These are phyloP conservation scores for Dromius quadrimaculatus DNA, from an alignment of 2,888 invertebrate species.

Conservation along the genomic window DNA sequence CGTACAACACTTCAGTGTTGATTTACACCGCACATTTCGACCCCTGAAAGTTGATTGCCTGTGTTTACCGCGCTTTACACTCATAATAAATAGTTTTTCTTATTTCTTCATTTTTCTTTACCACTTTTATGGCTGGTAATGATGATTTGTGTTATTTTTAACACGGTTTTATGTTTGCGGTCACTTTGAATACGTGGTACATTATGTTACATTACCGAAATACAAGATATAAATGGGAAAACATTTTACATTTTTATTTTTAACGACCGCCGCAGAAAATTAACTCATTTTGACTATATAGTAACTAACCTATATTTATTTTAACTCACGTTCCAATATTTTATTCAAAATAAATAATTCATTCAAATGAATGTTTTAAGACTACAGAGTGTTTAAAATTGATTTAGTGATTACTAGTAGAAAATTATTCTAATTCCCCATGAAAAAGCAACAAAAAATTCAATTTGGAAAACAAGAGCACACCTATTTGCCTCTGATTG, in stretches of 20 bases:
- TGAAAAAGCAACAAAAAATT: slow-evolving; percentile 19
- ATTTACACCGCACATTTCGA: too few species aligned
- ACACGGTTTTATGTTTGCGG: slow-evolving; percentile 13
- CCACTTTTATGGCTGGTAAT: slow-evolving; percentile 19
- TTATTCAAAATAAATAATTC: too few species aligned
- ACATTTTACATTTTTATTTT: neutral
- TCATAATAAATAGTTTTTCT: slow-evolving; percentile 22
- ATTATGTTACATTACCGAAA: neutral
- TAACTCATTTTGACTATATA: too few species aligned
- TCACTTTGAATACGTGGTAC: neutral
- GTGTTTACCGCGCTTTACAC: slow-evolving; percentile 23
- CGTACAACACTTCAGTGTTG: neutral
- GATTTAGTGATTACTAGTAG: slow-evolving; percentile 15
- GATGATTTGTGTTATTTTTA: slow-evolving; percentile 37
- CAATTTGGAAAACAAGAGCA: slow-evolving; percentile 33
- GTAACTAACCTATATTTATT: too few species aligned
- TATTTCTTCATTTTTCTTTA: neutral
- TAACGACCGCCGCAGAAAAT: too few species aligned
- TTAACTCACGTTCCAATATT: too few species aligned
- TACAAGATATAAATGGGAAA: neutral
- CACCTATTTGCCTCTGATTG: slow-evolving; percentile 18
- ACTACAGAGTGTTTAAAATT: too few species aligned
- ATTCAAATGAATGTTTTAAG: too few species aligned
- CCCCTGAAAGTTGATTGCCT: neutral
- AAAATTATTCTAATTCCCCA: slow-evolving; percentile 18